Base-by-base conservation (phyloP, 2,797 vertebrate genomes). In the Gallinago stenura region DNA sequence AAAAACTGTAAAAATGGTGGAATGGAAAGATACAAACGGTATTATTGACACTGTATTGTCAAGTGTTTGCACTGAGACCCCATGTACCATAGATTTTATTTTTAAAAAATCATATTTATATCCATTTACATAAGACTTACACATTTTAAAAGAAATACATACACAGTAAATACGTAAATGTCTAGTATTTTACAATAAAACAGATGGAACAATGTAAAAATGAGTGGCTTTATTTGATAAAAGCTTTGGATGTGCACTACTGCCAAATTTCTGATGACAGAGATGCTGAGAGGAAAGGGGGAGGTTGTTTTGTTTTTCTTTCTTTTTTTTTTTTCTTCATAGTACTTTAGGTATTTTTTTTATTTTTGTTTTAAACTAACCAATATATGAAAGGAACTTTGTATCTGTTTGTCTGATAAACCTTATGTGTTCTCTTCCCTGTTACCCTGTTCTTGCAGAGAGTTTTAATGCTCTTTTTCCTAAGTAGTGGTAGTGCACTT, bases 91-190 rank as follows among this genome's bases (percentile, higher is more conserved):
- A 99, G 96, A 98, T 97, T 98, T 98, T 98, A 98, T 98, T 98
- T 97, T 98, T 75, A 94, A 98, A 98, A 98, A 99, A 98, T 98
- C 98, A 98, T 99, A 99, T 99, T 99, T 99, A 99, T 99, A 99
- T 98, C 98, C 97, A 99, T 99, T 99, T 99, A 99, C 99, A 99
- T 98, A 98, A 98, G 98, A 98, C 98, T 98, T 99, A 99, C 98
- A 99, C 98, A 98, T 98, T 98, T 98, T 98, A 99, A 99, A 99
- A 99, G 98, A 99, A 99, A 99, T 98, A 98, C 98, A 96, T 98
- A 98, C 98, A 99, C 99, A 98, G 98, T 98, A 98, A 98, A 98
- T 99, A 99, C 98, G 98, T 98, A 98, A 98, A 98, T 97, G 96
- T 97, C 97, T 98, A 98, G 97, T 99, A 99, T 98, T 98, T 98